Evolutionary conservation across 2,113 vertebrate genomes (phyloP).

Genomic region (Platichthys flesus): DNA sequence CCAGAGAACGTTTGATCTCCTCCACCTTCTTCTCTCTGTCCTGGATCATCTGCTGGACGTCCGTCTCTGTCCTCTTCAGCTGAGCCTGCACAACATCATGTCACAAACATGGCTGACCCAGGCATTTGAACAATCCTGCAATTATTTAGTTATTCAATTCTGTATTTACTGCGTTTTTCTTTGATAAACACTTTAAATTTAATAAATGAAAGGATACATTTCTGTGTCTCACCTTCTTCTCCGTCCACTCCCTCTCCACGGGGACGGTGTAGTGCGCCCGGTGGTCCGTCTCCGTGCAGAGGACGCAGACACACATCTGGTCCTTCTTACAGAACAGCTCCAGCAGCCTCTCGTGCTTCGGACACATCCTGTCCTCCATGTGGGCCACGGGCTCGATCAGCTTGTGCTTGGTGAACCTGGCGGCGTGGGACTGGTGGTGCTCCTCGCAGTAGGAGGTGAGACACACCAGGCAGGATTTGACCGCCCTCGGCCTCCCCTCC

Average conservation of each 20-base stretch:
- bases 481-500: slow-evolving; percentile 65
- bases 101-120: slow-evolving; percentile 6
- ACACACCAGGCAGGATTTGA: slow-evolving; percentile 85
- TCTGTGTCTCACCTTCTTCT: slow-evolving; percentile 79
- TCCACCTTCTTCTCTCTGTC: slow-evolving; percentile 80
- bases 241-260: slow-evolving; percentile 80
- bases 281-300: slow-evolving; percentile 84
- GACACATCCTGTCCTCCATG: slow-evolving; percentile 84
- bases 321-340: slow-evolving; percentile 86
- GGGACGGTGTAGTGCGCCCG: slow-evolving; percentile 82
- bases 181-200: too few species aligned
- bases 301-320: slow-evolving; percentile 82
- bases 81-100: slow-evolving; percentile 63
- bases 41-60: slow-evolving; percentile 84
- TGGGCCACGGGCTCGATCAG: slow-evolving; percentile 82
- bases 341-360: slow-evolving; percentile 80
- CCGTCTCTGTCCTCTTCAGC: slow-evolving; percentile 79
- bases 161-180: too few species aligned
- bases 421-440: slow-evolving; percentile 79
- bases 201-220: background rate
- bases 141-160: too few species aligned
- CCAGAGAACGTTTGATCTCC: slow-evolving; percentile 76
- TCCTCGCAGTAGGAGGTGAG: slow-evolving; percentile 86
- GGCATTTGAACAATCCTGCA: too few species aligned
- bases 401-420: slow-evolving; percentile 84